These are phyloP conservation scores for Hypercompe scribonia DNA, from an alignment of 2,888 invertebrate genomes.

Conservation along the genomic window DNA sequence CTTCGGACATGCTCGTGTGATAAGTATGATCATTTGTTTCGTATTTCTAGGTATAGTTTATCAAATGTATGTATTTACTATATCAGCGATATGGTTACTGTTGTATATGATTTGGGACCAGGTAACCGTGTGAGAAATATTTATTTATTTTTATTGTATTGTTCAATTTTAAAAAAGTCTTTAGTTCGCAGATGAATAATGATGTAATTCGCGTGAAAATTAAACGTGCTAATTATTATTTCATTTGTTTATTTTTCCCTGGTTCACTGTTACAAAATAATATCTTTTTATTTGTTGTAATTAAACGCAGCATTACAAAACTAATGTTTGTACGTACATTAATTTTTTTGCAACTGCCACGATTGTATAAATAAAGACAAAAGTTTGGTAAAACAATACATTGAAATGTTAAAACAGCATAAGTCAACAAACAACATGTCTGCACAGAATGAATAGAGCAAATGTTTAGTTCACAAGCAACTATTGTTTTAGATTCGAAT, in stretches of 20 bases:
- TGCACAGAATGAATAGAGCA: conserved; percentile 6
- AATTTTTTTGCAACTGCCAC: neutral
- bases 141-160: neutral
- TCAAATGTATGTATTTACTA: neutral
- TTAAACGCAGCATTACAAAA: neutral
- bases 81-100: too few relatives aligned
- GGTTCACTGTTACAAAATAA: neutral
- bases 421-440: neutral
- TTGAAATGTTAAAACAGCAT: neutral
- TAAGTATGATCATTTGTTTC: neutral
- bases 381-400: neutral
- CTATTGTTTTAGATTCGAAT: conserved; percentile 21
- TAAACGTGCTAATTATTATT: conserved; percentile 54
- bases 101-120: neutral
- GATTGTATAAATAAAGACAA: neutral
- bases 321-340: too few relatives aligned
- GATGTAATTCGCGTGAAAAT: conserved; percentile 34
- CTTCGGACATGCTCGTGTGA: too few relatives aligned
- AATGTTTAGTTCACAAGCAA: conserved; percentile 10
- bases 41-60: neutral
- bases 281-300: neutral
- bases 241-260: conserved; percentile 22
- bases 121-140: neutral
- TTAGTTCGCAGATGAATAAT: conserved; percentile 34
- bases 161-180: conserved; percentile 44